Evolutionary conservation across 2,888 invertebrate genomes (phyloP).

Genomic region (Lycaena phlaeas): DNA sequence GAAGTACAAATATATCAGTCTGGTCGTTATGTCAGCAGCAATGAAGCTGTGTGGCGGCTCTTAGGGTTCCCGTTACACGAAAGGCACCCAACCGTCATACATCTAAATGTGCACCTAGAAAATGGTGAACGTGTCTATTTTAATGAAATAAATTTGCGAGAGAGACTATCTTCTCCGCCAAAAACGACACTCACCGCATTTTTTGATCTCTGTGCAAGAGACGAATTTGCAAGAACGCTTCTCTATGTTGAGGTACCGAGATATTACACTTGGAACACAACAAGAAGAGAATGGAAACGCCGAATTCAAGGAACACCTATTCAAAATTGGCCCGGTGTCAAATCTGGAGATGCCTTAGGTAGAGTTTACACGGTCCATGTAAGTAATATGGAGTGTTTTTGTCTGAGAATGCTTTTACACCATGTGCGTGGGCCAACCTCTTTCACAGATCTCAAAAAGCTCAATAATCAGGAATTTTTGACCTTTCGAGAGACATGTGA

Average conservation of each 20-base stretch:
- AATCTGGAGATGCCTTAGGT: no score
- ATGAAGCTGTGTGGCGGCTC: conserved; percentile 17
- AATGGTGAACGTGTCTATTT: conserved; percentile 22
- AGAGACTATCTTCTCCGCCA: conserved; percentile 22
- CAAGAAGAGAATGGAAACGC: no score
- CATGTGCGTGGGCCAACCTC: no score
- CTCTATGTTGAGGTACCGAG: conserved; percentile 29
- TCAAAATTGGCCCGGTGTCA: no score
- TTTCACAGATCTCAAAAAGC: no score
- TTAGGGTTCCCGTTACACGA: conserved; percentile 18
- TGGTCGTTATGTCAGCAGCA: conserved; percentile 11
- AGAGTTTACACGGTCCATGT: no score
- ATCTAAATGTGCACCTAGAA: conserved; percentile 19
- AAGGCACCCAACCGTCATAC: conserved; percentile 17
- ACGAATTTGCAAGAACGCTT: conserved; percentile 34
- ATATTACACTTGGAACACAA: conserved; percentile 26
- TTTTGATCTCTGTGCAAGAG: conserved; percentile 30
- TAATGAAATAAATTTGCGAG: conserved; percentile 21
- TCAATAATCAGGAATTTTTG: no score
- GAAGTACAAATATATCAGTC: conserved; percentile 18
- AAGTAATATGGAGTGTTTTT: no score
- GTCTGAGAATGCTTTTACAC: no score
- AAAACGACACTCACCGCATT: conserved; percentile 30
- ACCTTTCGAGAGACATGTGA: no score
- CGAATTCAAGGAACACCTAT: no score